Conservation (phyloP, 2,888 invertebrate genomes). For the Acanthosepion lycidas region DNA sequence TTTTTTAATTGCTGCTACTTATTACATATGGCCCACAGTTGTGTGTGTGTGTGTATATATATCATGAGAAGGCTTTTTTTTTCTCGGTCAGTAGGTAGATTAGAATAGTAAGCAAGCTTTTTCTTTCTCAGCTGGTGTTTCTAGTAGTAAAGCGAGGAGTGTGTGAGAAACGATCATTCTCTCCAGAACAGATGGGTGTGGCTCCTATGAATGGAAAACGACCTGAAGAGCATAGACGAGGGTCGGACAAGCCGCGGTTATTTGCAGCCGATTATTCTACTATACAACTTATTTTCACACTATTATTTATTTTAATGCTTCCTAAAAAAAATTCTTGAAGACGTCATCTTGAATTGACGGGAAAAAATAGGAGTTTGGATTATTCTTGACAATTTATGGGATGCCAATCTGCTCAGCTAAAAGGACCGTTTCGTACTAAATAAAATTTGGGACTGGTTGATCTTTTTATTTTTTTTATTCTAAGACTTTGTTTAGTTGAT, state of each 20-base stretch:
- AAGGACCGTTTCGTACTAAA: too few species aligned
- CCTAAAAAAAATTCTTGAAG: too few species aligned
- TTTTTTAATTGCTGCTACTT: neutral
- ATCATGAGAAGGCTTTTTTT: neutral
- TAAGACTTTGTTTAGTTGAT: too few species aligned
- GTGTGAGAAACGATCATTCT: neutral
- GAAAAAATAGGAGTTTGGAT: too few species aligned
- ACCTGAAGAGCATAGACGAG: neutral
- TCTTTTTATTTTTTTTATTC: too few species aligned
- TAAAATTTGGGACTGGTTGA: too few species aligned
- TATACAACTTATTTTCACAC: neutral
- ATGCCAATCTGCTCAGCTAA: too few species aligned
- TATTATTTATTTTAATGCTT: neutral
- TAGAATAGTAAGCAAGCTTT: neutral
- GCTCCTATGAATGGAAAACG: neutral
- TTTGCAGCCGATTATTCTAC: neutral
- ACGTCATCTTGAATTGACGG: too few species aligned
- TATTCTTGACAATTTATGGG: too few species aligned
- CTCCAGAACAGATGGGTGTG: constrained; percentile 18
- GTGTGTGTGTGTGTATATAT: neutral
- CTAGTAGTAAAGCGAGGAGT: too few species aligned
- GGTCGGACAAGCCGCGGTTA: neutral
- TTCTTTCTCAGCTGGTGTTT: neutral
- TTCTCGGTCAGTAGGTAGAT: neutral
- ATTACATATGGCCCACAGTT: neutral